Percentiles rank a stretch among this genome's conserved stretches.
These are phyloP conservation scores for Gymnodraco acuticeps DNA, from an alignment of 2,797 vertebrate species.

Conservation along the genomic window DNA sequence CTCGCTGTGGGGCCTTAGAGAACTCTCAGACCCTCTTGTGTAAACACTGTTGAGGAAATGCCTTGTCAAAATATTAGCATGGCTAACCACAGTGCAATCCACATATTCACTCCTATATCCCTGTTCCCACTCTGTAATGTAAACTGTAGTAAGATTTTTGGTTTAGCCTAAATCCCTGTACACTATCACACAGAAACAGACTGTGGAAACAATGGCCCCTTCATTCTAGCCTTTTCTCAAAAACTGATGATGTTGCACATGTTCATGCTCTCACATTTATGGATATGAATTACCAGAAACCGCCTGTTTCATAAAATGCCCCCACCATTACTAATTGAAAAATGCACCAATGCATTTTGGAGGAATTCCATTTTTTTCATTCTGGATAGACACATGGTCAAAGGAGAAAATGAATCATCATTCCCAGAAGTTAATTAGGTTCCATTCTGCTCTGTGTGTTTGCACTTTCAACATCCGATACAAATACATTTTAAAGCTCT, in stretches of 20 bases:
- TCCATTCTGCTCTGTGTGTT: not conserved
- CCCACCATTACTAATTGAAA: too few relatives aligned
- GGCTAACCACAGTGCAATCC: constrained; percentile 33
- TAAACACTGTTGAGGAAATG: constrained; percentile 69
- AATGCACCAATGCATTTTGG: too few relatives aligned
- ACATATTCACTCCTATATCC: constrained; percentile 34
- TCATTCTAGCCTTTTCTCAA: constrained; percentile 16
- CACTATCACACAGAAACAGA: constrained; percentile 14
- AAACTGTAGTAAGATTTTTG: constrained; percentile 50
- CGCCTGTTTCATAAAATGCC: not conserved
- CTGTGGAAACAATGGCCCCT: constrained; percentile 2
- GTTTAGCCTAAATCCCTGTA: constrained; percentile 29
- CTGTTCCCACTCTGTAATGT: constrained; percentile 33
- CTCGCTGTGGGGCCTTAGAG: constrained; percentile 29
- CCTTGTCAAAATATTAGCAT: constrained; percentile 70
- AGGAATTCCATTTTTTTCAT: too few relatives aligned
- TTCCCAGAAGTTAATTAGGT: not conserved
- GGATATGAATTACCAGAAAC: constrained; percentile 7
- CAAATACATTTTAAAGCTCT: not conserved
- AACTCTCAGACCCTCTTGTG: constrained; percentile 35
- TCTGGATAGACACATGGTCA: too few relatives aligned
- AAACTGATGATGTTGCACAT: constrained; percentile 8
- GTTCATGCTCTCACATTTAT: not conserved
- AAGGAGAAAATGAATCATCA: not conserved
- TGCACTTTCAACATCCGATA: not conserved